These are phyloP conservation scores for Patella depressa DNA, from an alignment of 2,888 invertebrate species.

Conservation along the genomic window DNA sequence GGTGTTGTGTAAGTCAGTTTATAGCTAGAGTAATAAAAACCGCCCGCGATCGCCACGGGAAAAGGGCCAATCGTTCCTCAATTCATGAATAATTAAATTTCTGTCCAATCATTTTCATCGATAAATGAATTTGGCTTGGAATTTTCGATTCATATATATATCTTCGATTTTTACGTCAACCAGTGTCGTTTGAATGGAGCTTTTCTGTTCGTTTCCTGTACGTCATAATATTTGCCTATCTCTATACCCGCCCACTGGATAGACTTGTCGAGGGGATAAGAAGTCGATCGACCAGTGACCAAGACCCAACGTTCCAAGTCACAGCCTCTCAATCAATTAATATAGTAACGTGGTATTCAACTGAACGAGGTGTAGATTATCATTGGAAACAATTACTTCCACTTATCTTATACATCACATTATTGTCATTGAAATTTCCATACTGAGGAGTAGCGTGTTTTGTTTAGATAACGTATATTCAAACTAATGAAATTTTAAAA, in stretches of 20 bases:
- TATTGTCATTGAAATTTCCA: no score
- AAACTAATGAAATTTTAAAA: no score
- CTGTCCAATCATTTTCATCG: conserved; percentile 27
- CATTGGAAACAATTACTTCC: no score
- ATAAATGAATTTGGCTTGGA: conserved; percentile 15
- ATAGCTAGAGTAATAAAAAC: neutral
- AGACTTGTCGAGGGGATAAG: no score
- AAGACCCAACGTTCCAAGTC: no score
- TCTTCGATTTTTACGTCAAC: conserved; percentile 4
- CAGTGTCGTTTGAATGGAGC: neutral
- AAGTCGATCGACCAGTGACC: no score
- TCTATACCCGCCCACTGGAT: neutral
- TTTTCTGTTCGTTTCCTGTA: neutral
- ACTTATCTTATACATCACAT: no score
- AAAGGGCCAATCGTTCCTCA: neutral
- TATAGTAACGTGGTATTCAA: no score
- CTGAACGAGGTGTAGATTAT: no score
- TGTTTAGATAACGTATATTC: no score
- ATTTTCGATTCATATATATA: neutral
- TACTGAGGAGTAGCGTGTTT: no score
- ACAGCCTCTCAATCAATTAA: no score
- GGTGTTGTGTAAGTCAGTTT: neutral
- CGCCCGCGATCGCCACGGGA: neutral
- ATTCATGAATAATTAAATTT: conserved; percentile 28
- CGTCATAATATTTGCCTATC: neutral